phyloP scores from a whole-genome alignment of 2,113 vertebrate genomes.

The Phodopus roborovskii region DNA sequence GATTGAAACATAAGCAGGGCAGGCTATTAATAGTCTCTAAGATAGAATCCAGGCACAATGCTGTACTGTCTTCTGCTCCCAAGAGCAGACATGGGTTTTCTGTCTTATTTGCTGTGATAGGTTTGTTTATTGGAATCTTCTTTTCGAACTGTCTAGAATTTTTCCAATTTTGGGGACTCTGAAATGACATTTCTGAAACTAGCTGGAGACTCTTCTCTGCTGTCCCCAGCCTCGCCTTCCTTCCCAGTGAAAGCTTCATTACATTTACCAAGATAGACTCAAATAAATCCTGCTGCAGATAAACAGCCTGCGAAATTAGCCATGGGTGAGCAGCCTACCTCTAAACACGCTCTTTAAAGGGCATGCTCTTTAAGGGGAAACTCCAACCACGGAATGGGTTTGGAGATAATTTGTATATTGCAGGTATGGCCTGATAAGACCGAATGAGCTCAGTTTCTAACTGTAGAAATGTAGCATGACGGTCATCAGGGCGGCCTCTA shows the following conservation, averaged over 20 bases:
- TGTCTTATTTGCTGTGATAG: conserved; percentile 77
- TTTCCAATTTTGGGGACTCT: conserved; percentile 75
- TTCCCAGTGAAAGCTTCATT: conserved; percentile 71
- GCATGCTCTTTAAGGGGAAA: conserved; percentile 77
- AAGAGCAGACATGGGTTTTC: conserved; percentile 50
- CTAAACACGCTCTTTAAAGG: conserved; percentile 71
- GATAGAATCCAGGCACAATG: conserved; percentile 34
- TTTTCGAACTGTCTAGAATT: conserved; percentile 79
- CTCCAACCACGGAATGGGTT: conserved; percentile 65
- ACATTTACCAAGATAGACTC: conserved; percentile 75
- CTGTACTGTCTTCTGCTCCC: conserved; percentile 33
- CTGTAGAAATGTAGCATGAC: conserved; percentile 7
- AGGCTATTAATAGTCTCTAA: conserved; percentile 63
- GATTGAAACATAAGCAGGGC: conserved; percentile 46
- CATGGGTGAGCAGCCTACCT: conserved; percentile 65
- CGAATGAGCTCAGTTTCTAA: conserved; percentile 58
- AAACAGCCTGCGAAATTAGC: conserved; percentile 81
- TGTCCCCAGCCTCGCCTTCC: conserved; percentile 64
- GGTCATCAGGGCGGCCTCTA: not conserved
- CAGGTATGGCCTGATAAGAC: conserved; percentile 74
- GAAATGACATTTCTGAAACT: conserved; percentile 80
- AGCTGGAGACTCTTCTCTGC: conserved; percentile 52
- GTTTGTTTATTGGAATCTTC: conserved; percentile 74
- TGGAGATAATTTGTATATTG: conserved; percentile 72
- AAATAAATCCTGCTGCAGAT: conserved; percentile 78